Evolutionary conservation across 2,888 invertebrate species (phyloP).

Genomic region (Terebella lapidaria): DNA sequence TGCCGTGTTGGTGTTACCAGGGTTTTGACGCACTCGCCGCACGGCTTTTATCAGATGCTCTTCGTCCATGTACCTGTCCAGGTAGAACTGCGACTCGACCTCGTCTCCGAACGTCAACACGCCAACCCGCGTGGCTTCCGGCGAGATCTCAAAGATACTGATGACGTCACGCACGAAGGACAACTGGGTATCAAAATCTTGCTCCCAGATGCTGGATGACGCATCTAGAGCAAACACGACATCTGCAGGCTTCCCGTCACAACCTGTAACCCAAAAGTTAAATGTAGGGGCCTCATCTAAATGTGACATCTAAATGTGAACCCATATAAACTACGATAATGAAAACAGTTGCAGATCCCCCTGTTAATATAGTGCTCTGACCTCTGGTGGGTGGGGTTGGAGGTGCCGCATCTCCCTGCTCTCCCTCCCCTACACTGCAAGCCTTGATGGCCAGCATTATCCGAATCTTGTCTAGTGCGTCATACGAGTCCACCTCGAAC

Average conservation of each 20-base stretch:
- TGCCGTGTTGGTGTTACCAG: slow-evolving; percentile 22
- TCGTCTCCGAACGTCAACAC: slow-evolving; percentile 28
- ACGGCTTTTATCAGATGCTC: slow-evolving; percentile 20
- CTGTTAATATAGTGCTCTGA: too few species aligned
- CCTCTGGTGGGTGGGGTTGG: too few species aligned
- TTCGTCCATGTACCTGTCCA: slow-evolving; percentile 10
- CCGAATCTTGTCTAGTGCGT: slow-evolving; percentile 35
- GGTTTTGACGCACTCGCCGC: slow-evolving; percentile 17
- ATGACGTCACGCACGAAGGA: slow-evolving; percentile 35
- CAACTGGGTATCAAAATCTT: slow-evolving; percentile 36
- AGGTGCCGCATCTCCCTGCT: neutral
- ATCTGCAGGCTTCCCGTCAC: slow-evolving; percentile 26
- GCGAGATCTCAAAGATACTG: slow-evolving; percentile 32
- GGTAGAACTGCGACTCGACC: slow-evolving; percentile 22
- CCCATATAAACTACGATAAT: too few species aligned
- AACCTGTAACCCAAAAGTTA: too few species aligned
- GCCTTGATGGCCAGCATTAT: slow-evolving; percentile 36
- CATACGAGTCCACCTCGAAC: slow-evolving; percentile 38
- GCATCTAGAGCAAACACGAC: slow-evolving; percentile 35
- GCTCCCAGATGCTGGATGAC: slow-evolving; percentile 34
- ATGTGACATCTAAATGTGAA: too few species aligned
- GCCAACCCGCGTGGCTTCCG: slow-evolving; percentile 33
- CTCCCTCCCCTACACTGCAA: slow-evolving; percentile 19
- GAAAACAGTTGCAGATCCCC: too few species aligned
- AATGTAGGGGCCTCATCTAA: too few species aligned